Base-by-base conservation (phyloP, 2,888 invertebrate genomes). In the Nomada flava region DNA sequence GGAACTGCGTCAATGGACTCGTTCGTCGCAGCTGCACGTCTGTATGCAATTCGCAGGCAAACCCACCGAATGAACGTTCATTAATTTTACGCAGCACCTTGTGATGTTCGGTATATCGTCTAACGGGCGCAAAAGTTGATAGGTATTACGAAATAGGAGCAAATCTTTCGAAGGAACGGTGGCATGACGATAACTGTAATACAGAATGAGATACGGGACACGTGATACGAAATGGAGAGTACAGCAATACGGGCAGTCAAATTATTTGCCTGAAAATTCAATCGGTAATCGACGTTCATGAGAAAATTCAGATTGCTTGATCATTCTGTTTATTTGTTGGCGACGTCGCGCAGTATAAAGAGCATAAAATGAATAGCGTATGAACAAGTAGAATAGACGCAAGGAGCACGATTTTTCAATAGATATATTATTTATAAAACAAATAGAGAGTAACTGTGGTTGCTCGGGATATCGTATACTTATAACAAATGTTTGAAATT, bases 1-100 rank as follows among this genome's bases (percentile, higher is more conserved):
- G 52, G 15, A 76, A 73, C 67, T 83, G 65, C 82, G 73, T 80
- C 76, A 70, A 70, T 59, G 70, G 59, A 70, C 80, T 57, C 42
- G 68, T 44, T 52, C 53, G 76, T 52, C 26, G 79, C 75, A 62
- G 73, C 76, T 79, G 80, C 80, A 73, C 44, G 55, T 29, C 29
- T 50, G 29, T 44, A 79, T 55, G 60, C 47, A 53, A 42, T 23
- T 11, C 18, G 47, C 52, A 60, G 42, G 26, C n/a, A 52, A 65
- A 42, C 13, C 59, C 23, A 23, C 36, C 4, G 36, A 62, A 68
- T 15, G 55, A 55, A 50, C 67, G 20, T 73, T 60, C 68, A 78
- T 68, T 68, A 42, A 68, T 69, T 52, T 72, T 29, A 44, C n/a
- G 53, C 63, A 53, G 53, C 60, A 23, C 23, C 29, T 55, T 29